Evolutionary conservation across 1,140 invertebrate genomes (phyloP), one percentile per base, ranked within the genome.

Genomic region (Ceratina calcarata): DNA sequence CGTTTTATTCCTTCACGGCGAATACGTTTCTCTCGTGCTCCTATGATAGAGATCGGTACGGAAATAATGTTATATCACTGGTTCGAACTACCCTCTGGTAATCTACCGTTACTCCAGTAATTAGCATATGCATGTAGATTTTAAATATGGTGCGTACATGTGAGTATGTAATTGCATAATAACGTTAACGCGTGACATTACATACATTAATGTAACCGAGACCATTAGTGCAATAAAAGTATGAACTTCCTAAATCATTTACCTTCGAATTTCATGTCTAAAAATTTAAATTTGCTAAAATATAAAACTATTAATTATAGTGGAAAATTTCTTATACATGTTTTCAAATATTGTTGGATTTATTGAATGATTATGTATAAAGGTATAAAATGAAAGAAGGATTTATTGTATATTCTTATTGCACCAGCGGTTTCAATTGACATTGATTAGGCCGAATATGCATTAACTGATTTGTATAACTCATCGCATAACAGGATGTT

Each of bases 371-470:
- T 10, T 45, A 45, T 10, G 37, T 45, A 45, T 45, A 45, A 45
- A 45, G 37, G 10, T 45, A 45, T 45, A 45, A 45, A 45, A 45
- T 3, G 37, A 45, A 45, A 45, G 27, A 32, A 32, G 27, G 27
- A 32, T 32, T 45, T 45, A 45, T 6, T 57, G 55, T 57, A 6
- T 57, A 57, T 57, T 61, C 3, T 24, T 32, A 24, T 16, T 62
- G 69, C 16, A 55, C 20, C 62, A 45, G 27, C 7, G 37, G 37
- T 45, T 27, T 78, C 22, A 78, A 53, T 78, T 58, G 24, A 70
- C 45, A 45, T 51, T 13, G 37, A 78, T 70, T 79, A 79, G 77
- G 77, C 77, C 77, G 77, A 79, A 65, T 58, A 74, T 58, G 37
- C 27, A 51, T 27, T 51, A 74, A 72, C 20, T 55, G 15, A 45